These are phyloP conservation scores for Latrodectus hesperus DNA, from an alignment of 2,888 invertebrate species.

Conservation along the genomic window DNA sequence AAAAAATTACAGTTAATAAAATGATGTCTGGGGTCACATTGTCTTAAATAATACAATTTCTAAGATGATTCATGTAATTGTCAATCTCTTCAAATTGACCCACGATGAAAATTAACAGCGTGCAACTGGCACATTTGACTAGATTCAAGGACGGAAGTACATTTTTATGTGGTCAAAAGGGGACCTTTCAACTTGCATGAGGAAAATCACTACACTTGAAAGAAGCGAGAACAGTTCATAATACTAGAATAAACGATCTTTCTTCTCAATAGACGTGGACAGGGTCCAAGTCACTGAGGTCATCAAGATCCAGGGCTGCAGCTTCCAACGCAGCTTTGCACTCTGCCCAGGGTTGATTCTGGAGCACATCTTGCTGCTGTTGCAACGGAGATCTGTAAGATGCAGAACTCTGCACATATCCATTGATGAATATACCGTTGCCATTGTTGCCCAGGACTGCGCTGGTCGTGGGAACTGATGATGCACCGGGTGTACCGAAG, in stretches of 20 bases:
- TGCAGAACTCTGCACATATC: conserved; percentile 35
- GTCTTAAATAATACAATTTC: too few relatives aligned
- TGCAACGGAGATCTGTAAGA: conserved; percentile 39
- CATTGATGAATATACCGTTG: conserved; percentile 42
- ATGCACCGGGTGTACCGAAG: conserved; percentile 22
- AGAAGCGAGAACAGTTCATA: conserved; percentile 64
- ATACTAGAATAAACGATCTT: conserved; percentile 60
- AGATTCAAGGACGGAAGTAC: neutral
- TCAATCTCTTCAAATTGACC: too few relatives aligned
- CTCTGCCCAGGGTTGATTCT: conserved; percentile 71
- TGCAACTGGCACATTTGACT: too few relatives aligned
- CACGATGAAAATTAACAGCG: too few relatives aligned
- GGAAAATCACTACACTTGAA: conserved; percentile 34
- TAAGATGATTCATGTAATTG: too few relatives aligned
- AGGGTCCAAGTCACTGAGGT: conserved; percentile 69
- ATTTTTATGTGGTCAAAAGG: conserved; percentile 4
- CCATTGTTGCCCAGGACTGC: conserved; percentile 24
- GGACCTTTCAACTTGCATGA: neutral
- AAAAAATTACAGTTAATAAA: too few relatives aligned
- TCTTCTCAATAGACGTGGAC: conserved; percentile 67
- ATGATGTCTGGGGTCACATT: too few relatives aligned
- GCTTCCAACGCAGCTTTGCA: conserved; percentile 71
- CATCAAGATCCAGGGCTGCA: conserved; percentile 71
- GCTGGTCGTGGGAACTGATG: conserved; percentile 10
- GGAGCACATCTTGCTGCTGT: conserved; percentile 44